Evolutionary conservation across 2,888 invertebrate genomes (phyloP).

Genomic region (Caenorhabditis sp.): DNA sequence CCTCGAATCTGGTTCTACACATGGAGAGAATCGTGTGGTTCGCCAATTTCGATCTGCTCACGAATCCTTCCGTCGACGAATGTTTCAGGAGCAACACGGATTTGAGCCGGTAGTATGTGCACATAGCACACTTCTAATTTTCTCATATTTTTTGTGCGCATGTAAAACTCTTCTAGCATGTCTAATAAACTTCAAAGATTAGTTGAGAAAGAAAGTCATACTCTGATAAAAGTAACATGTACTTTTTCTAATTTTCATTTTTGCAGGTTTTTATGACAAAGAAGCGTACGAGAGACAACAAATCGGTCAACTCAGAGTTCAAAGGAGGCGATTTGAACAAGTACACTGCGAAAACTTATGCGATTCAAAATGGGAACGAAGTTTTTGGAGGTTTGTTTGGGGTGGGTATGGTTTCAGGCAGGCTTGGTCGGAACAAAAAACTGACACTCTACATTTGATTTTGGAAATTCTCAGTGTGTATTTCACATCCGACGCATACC

Average conservation of each 20-base stretch:
- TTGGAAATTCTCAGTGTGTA: too few species aligned
- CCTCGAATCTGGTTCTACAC: slow-evolving; percentile 21
- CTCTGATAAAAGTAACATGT: background rate
- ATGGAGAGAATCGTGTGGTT: slow-evolving; percentile 29
- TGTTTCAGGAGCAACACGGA: slow-evolving; percentile 63
- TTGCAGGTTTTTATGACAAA: slow-evolving; percentile 70
- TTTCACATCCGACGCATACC: too few species aligned
- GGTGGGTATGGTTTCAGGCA: background rate
- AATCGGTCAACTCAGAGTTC: slow-evolving; percentile 64
- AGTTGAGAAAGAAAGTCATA: background rate
- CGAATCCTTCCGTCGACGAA: slow-evolving; percentile 64
- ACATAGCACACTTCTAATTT: slow-evolving; percentile 7
- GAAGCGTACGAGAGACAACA: slow-evolving; percentile 66
- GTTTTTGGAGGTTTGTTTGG: slow-evolving; percentile 65
- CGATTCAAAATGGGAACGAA: slow-evolving; percentile 69
- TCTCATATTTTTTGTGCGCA: background rate
- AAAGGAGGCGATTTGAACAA: slow-evolving; percentile 69
- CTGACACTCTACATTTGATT: too few species aligned
- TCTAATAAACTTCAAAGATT: background rate
- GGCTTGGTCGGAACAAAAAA: too few species aligned
- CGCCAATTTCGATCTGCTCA: slow-evolving; percentile 61
- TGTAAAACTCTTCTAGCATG: background rate
- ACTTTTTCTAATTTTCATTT: background rate
- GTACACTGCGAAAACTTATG: slow-evolving; percentile 68
- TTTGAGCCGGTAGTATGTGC: slow-evolving; percentile 55